Conservation (phyloP, 37 sponge, comb jelly and placozoan genomes). For the Agelas oroides region DNA sequence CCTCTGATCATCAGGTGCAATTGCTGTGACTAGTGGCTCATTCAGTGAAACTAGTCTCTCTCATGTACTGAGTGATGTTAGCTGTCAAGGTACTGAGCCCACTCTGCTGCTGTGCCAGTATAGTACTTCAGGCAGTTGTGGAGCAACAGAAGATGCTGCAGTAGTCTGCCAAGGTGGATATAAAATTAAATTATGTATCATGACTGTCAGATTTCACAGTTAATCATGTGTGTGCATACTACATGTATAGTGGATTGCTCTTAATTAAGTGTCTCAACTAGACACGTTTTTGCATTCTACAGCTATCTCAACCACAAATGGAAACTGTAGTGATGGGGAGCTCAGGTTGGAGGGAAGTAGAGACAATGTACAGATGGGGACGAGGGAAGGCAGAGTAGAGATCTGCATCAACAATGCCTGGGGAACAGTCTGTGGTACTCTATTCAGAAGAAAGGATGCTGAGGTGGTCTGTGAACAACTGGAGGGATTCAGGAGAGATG, state of each 20-base stretch:
- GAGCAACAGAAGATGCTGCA: background rate
- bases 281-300: background rate
- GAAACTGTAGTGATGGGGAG: background rate
- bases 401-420: slow-evolving; percentile 11
- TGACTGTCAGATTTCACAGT: too few species aligned
- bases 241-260: too few species aligned
- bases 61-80: background rate
- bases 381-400: slow-evolving; percentile 3
- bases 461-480: background rate
- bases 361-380: too few species aligned
- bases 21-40: background rate
- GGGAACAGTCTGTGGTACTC: background rate
- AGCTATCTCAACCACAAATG: background rate
- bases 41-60: background rate
- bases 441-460: background rate
- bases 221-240: too few species aligned
- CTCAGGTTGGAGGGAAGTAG: background rate
- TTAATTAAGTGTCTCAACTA: too few species aligned
- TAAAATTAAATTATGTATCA: too few species aligned
- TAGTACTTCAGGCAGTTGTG: too few species aligned
- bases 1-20: too few species aligned
- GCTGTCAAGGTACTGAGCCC: slow-evolving; percentile 11
- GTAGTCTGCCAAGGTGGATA: slow-evolving; percentile 15
- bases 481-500: background rate
- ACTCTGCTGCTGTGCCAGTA: slow-evolving; percentile 11